phyloP scores from a whole-genome alignment of 2,888 invertebrate species.

The Anarsia innoxiella region DNA sequence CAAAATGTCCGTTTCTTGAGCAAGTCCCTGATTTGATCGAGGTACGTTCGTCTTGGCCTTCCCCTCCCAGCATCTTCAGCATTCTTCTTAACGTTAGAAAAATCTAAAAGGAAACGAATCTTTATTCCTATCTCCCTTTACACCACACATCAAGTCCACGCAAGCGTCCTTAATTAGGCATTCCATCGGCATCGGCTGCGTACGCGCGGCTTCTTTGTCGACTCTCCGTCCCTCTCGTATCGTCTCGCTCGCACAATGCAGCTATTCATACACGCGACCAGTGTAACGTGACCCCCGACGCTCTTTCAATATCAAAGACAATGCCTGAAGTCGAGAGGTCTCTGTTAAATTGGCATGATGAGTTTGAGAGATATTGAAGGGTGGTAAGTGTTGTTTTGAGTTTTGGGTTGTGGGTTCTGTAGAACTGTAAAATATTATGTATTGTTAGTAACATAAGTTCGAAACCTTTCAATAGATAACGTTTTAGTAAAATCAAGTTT shows the following conservation, averaged over 20 bases:
- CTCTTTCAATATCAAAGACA: constrained; percentile 61
- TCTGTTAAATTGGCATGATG: constrained; percentile 32
- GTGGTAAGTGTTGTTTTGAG: not conserved
- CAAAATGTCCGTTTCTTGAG: too few species aligned
- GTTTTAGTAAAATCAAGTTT: too few species aligned
- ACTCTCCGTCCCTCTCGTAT: constrained; percentile 30
- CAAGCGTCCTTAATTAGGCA: constrained; percentile 74
- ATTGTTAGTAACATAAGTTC: too few species aligned
- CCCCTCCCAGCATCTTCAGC: too few species aligned
- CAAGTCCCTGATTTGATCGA: too few species aligned
- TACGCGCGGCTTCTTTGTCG: constrained; percentile 67
- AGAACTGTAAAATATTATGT: too few species aligned
- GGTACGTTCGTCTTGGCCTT: too few species aligned
- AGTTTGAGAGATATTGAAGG: constrained; percentile 30
- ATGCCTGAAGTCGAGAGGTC: constrained; percentile 32
- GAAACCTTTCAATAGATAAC: too few species aligned
- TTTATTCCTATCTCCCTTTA: constrained; percentile 2
- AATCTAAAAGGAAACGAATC: too few species aligned
- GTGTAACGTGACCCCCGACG: constrained; percentile 24
- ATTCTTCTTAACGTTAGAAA: too few species aligned
- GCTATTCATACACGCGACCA: constrained; percentile 53
- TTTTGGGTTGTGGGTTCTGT: too few species aligned
- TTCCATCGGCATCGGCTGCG: constrained; percentile 67
- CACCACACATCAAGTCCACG: constrained; percentile 47
- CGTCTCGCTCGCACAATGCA: constrained; percentile 65